phyloP scores from a whole-genome alignment of 2,113 vertebrate species.

The Paratilapia polleni region DNA sequence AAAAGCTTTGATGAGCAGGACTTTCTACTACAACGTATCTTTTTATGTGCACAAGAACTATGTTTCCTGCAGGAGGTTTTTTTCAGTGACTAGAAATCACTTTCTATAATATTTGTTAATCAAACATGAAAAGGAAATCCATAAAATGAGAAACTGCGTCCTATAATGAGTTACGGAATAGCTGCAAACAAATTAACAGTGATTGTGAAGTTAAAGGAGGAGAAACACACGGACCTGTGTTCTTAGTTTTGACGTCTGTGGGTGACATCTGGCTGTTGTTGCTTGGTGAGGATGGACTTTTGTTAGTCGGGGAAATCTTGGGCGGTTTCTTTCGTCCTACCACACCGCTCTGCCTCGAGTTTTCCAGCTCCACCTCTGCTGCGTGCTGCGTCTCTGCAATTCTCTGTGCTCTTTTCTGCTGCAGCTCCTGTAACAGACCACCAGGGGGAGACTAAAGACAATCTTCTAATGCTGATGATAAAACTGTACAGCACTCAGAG shows the following conservation, averaged over 20 bases:
- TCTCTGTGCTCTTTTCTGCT: slow-evolving; percentile 86
- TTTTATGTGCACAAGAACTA: background rate
- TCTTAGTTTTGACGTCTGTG: slow-evolving; percentile 83
- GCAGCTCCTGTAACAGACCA: slow-evolving; percentile 84
- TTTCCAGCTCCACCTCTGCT: slow-evolving; percentile 67
- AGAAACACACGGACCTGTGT: slow-evolving; percentile 74
- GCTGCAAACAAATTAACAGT: background rate
- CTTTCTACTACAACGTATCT: fast-evolving
- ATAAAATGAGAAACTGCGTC: fast-evolving
- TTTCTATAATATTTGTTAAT: background rate
- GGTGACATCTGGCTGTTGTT: slow-evolving; percentile 41
- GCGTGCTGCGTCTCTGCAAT: slow-evolving; percentile 56
- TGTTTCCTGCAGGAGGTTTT: background rate
- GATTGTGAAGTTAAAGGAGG: background rate
- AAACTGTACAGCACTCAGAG: background rate
- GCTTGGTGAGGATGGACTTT: slow-evolving; percentile 20
- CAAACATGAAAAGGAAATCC: background rate
- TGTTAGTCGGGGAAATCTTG: slow-evolving; percentile 55
- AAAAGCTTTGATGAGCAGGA: fast-evolving
- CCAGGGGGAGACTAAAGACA: slow-evolving; percentile 40
- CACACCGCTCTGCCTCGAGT: slow-evolving; percentile 63
- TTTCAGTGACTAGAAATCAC: background rate
- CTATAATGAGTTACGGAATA: background rate
- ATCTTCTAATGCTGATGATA: background rate
- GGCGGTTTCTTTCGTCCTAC: slow-evolving; percentile 68